Conservation (phyloP, 2,113 vertebrate species). For the Halichoeres trimaculatus region DNA sequence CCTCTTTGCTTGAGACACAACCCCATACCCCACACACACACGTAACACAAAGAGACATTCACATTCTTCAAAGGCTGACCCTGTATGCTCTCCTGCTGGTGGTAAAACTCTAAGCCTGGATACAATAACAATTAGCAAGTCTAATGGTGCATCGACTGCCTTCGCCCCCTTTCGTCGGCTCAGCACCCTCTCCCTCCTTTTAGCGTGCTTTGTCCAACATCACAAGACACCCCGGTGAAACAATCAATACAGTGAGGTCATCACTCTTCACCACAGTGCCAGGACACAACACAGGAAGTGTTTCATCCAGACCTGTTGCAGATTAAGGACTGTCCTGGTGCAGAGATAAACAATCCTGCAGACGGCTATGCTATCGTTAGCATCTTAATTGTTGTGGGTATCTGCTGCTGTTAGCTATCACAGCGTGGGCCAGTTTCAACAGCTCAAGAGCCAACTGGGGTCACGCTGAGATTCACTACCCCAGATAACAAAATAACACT, state of each 20-base stretch:
- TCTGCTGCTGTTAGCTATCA: conserved; percentile 44
- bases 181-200: conserved; percentile 23
- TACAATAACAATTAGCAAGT: conserved; percentile 63
- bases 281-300: conserved; percentile 12
- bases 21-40: not conserved
- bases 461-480: not conserved
- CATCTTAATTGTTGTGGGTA: conserved; percentile 48
- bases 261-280: not conserved
- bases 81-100: not conserved
- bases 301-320: conserved; percentile 53
- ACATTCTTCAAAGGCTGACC: not conserved
- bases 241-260: conserved; percentile 43
- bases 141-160: conserved; percentile 48
- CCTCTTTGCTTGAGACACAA: not conserved
- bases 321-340: conserved; percentile 19
- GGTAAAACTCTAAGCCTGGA: conserved; percentile 10
- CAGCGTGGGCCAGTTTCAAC: conserved; percentile 15
- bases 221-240: not conserved
- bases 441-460: not conserved
- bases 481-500: not conserved
- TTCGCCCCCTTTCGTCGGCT: conserved; percentile 21
- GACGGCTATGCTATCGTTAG: conserved; percentile 65
- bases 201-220: conserved; percentile 16
- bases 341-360: conserved; percentile 43
- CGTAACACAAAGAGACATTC: not conserved